Evolutionary conservation across 2,888 invertebrate genomes (phyloP).

Genomic region (Pollenia amentaria): DNA sequence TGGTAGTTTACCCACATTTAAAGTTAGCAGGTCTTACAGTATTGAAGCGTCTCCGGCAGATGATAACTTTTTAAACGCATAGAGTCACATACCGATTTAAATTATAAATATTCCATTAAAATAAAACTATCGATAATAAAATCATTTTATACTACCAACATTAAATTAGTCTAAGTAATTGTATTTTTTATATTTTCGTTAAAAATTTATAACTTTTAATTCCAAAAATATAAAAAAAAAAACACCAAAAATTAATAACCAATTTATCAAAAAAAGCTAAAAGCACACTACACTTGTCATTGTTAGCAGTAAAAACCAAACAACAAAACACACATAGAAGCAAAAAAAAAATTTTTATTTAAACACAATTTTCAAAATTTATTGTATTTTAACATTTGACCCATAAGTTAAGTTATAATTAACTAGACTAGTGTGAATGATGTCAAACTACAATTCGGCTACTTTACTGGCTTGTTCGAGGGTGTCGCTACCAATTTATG

Average conservation of each 20-base stretch:
- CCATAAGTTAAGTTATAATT: conserved; percentile 69
- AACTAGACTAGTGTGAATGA: conserved; percentile 62
- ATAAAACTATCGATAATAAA: too few species aligned
- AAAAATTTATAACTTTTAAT: too few species aligned
- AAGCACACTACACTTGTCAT: conserved; percentile 45
- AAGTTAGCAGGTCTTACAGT: too few species aligned
- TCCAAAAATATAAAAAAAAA: neutral
- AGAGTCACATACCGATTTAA: too few species aligned
- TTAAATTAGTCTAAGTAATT: too few species aligned
- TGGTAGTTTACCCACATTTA: too few species aligned
- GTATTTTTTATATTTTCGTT: too few species aligned
- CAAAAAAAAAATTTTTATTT: conserved; percentile 1
- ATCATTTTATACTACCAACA: too few species aligned
- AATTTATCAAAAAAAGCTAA: neutral
- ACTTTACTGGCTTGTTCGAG: conserved; percentile 63
- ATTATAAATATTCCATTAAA: too few species aligned
- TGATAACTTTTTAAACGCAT: too few species aligned
- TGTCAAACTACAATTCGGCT: conserved; percentile 63
- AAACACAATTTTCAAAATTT: conserved; percentile 29
- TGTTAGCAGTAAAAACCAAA: conserved; percentile 19
- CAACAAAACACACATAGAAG: conserved; percentile 2
- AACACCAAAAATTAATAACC: conserved; percentile 6
- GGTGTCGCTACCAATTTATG: conserved; percentile 70
- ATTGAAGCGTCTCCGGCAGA: too few species aligned
- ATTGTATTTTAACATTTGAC: conserved; percentile 69